A percentile compares a stretch with the other conserved stretches of the same genome.
phyloP scores from a whole-genome alignment of 2,888 invertebrate species.

The Platycheirus rosarum region DNA sequence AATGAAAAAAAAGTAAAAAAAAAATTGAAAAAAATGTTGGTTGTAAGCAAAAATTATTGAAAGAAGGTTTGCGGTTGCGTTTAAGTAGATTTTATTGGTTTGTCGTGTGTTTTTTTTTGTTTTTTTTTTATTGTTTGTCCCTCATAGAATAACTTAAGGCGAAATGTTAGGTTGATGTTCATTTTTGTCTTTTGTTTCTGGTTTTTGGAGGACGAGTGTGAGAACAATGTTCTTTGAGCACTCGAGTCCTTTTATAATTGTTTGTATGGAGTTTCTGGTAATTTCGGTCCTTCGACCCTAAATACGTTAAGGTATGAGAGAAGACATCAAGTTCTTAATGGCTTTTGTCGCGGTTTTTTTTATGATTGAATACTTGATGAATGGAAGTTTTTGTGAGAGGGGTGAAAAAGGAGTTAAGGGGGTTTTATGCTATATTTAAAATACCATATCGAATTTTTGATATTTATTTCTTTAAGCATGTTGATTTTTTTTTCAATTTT shows the following conservation, averaged over 20 bases:
- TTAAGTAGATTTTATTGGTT: constrained; percentile 47
- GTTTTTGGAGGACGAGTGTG: constrained; percentile 10
- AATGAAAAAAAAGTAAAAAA: constrained; percentile 31
- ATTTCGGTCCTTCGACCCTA: neutral
- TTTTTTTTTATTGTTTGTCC: constrained; percentile 7
- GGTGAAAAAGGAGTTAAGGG: neutral
- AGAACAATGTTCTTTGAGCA: neutral
- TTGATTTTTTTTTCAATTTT: too few relatives aligned
- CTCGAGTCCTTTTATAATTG: constrained; percentile 3
- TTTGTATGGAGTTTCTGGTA: neutral
- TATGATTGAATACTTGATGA: constrained; percentile 13
- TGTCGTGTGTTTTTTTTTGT: constrained; percentile 27
- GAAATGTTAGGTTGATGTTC: constrained; percentile 37
- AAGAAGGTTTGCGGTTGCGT: constrained; percentile 48
- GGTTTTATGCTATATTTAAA: too few relatives aligned
- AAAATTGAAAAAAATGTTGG: constrained; percentile 38
- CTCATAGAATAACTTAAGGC: constrained; percentile 1
- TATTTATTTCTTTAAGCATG: too few relatives aligned
- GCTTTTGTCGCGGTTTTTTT: constrained; percentile 15
- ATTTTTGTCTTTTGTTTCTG: constrained; percentile 21
- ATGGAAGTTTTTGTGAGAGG: neutral
- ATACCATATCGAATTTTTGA: too few relatives aligned
- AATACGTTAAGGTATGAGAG: neutral
- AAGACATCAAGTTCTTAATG: constrained; percentile 51
- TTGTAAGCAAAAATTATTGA: constrained; percentile 64